Percentiles rank a stretch among this genome's conserved stretches.
Evolutionary conservation across 2,113 vertebrate genomes (phyloP).

Genomic region (Orthonyx spaldingii): DNA sequence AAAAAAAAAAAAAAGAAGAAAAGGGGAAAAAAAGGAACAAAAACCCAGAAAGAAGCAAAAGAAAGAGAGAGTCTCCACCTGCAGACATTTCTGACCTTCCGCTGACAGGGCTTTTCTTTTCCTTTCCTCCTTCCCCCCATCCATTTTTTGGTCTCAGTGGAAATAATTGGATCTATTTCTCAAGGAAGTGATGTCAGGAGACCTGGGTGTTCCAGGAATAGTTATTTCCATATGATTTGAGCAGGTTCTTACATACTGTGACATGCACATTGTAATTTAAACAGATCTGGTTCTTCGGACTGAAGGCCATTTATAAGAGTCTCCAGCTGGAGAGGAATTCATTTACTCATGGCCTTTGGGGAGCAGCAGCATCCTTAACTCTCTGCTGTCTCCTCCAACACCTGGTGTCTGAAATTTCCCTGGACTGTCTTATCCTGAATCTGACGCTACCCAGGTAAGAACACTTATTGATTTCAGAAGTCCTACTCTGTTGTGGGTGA

Average conservation of each 20-base stretch:
- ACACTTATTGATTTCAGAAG: background rate
- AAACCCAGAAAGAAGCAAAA: background rate
- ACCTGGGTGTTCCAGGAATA: slow-evolving; percentile 38
- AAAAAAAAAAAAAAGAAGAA: background rate
- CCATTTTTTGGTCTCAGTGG: background rate
- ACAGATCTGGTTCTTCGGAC: background rate
- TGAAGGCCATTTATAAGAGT: background rate
- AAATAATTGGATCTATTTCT: slow-evolving; percentile 29
- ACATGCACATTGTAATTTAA: slow-evolving; percentile 27
- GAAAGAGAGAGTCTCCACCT: background rate
- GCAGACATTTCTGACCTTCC: slow-evolving; percentile 26
- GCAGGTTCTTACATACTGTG: slow-evolving; percentile 17
- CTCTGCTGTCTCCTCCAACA: background rate
- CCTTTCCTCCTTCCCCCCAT: background rate
- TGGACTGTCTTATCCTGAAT: background rate
- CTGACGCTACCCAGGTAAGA: background rate
- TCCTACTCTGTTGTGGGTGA: background rate
- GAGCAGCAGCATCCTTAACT: slow-evolving; percentile 19
- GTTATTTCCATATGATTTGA: slow-evolving; percentile 45
- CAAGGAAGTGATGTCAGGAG: slow-evolving; percentile 58
- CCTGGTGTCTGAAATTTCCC: background rate
- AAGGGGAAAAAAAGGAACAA: background rate
- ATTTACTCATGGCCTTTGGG: background rate
- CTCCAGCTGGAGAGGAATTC: background rate
- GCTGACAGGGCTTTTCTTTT: slow-evolving; percentile 11